A percentile compares a stretch with the other conserved stretches of the same genome.
phyloP scores from a whole-genome alignment of 2,113 vertebrate species.

The Tympanuchus pallidicinctus region DNA sequence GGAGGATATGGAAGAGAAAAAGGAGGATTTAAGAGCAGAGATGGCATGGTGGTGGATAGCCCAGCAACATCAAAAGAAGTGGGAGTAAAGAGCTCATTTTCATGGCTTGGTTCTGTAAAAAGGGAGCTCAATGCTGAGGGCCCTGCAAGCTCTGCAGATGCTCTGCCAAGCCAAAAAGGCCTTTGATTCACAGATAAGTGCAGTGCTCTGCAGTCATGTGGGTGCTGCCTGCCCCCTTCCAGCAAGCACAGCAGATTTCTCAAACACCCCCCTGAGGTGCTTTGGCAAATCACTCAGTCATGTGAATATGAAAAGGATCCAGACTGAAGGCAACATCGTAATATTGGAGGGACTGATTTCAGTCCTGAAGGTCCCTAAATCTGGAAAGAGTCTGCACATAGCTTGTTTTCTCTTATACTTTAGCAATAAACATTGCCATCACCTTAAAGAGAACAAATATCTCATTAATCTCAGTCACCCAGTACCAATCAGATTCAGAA shows the following conservation, averaged over 20 bases:
- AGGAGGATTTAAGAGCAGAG: not conserved
- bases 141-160: not conserved
- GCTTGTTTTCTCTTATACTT: not conserved
- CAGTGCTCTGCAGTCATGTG: not conserved
- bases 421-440: no score
- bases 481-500: no score
- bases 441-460: no score
- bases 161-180: not conserved
- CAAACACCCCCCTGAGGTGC: not conserved
- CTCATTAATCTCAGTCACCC: no score
- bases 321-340: not conserved
- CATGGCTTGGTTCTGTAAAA: not conserved
- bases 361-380: not conserved
- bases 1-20: not conserved
- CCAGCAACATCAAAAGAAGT: accelerated
- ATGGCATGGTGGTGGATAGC: not conserved
- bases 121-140: not conserved
- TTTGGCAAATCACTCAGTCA: not conserved
- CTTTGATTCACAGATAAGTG: not conserved
- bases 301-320: not conserved
- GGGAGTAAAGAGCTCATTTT: not conserved
- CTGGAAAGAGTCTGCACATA: not conserved
- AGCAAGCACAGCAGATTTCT: not conserved
- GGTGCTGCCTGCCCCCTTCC: not conserved
- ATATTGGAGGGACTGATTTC: not conserved